Evolutionary conservation across 2,797 vertebrate genomes (phyloP).

Genomic region (Lepilemur septentrionalis): DNA sequence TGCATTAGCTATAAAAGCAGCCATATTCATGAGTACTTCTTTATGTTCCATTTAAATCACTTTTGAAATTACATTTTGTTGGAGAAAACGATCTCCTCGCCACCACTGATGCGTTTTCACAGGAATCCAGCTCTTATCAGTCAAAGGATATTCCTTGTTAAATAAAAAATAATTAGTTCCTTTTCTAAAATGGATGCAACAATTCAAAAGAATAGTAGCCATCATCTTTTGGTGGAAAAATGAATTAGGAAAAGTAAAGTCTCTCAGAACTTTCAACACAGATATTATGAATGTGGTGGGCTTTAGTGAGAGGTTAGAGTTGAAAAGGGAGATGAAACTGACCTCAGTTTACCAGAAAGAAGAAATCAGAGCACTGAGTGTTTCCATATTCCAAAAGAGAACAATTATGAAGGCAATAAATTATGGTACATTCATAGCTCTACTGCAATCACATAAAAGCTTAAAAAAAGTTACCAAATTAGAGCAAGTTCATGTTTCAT

Average conservation of each 20-base stretch:
- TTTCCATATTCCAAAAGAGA: slow-evolving; percentile 21
- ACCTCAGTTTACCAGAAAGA: slow-evolving; percentile 29
- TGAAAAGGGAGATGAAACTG: background rate
- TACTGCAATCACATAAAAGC: background rate
- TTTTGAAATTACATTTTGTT: slow-evolving; percentile 43
- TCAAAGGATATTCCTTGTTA: slow-evolving; percentile 20
- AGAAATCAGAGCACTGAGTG: background rate
- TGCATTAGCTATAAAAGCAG: slow-evolving; percentile 3
- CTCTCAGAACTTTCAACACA: background rate
- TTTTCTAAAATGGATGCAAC: slow-evolving; percentile 48
- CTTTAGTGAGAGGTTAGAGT: background rate
- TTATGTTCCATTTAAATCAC: slow-evolving; percentile 41
- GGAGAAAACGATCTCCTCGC: slow-evolving; percentile 41
- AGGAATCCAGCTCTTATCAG: background rate
- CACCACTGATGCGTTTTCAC: background rate
- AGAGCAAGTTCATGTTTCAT: slow-evolving; percentile 10
- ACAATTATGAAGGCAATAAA: slow-evolving; percentile 35
- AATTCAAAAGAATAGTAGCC: slow-evolving; percentile 30
- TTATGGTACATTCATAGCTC: slow-evolving; percentile 28
- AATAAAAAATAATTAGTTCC: slow-evolving; percentile 56
- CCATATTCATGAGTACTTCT: slow-evolving; percentile 25
- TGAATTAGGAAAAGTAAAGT: slow-evolving; percentile 39
- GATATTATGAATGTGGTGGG: background rate
- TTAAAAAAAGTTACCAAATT: slow-evolving; percentile 46
- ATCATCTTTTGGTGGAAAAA: background rate